These are phyloP conservation scores for Panthera tigris DNA, from an alignment of 2,113 vertebrate genomes.

Conservation along the genomic window DNA sequence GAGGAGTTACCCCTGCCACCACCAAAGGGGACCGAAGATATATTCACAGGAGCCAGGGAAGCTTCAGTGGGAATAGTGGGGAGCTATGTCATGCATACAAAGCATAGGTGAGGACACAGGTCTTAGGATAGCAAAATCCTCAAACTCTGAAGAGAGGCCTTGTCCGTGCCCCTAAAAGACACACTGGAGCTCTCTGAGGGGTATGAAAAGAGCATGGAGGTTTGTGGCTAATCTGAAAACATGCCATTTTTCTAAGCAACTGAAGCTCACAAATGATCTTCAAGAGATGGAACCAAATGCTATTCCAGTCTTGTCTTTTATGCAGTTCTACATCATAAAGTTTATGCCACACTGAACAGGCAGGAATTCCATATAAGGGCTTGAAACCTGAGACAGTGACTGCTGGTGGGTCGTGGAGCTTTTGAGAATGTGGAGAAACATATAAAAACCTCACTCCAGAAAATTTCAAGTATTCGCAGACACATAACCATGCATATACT, in stretches of 20 bases:
- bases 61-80: neutral
- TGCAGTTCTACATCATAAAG: neutral
- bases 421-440: neutral
- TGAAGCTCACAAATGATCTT: neutral
- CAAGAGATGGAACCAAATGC: neutral
- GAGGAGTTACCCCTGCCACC: neutral
- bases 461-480: neutral
- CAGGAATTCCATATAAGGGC: neutral
- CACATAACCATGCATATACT: neutral
- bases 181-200: constrained; percentile 15
- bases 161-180: neutral
- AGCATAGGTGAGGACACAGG: neutral
- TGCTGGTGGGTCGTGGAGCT: neutral
- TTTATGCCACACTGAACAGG: neutral
- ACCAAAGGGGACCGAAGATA: neutral
- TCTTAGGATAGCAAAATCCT: constrained; percentile 34
- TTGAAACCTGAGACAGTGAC: neutral
- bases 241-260: constrained; percentile 41
- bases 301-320: neutral
- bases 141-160: neutral
- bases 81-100: constrained; percentile 7
- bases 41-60: neutral
- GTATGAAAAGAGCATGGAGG: neutral
- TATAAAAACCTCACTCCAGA: neutral
- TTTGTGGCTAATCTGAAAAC: constrained; percentile 24